A percentile compares a stretch with the other conserved stretches of the same genome.
Evolutionary conservation across 1,140 invertebrate genomes (phyloP).

Genomic region (Lysiphlebus fabarum): DNA sequence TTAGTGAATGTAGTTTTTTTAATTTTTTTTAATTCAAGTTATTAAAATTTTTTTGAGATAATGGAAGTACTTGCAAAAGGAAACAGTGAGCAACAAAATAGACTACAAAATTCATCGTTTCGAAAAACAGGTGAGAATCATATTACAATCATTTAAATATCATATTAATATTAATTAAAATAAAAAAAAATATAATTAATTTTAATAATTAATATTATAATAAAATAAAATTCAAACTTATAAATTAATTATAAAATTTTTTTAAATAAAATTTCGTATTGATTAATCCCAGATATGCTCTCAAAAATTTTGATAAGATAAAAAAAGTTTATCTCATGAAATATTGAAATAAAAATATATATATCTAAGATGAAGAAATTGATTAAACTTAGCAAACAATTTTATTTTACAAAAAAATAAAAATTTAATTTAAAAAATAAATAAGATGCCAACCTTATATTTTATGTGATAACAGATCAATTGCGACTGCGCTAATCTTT

Average conservation of each 20-base stretch:
- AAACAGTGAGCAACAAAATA: constrained; percentile 32
- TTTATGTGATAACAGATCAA: not conserved
- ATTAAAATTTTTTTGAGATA: constrained; percentile 53
- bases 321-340: not conserved
- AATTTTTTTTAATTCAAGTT: constrained; percentile 22
- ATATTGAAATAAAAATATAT: too few species aligned
- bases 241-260: not conserved
- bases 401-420: not conserved
- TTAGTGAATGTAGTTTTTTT: not conserved
- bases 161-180: constrained; percentile 22
- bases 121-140: constrained; percentile 42
- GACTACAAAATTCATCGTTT: constrained; percentile 46
- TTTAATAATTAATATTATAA: too few species aligned
- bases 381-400: too few species aligned
- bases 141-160: constrained; percentile 11
- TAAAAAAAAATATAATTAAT: too few species aligned
- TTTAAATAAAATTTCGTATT: not conserved
- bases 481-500: not conserved
- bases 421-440: too few species aligned
- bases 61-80: constrained; percentile 54
- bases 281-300: constrained; percentile 17
- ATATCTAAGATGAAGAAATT: too few species aligned
- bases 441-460: constrained; percentile 1
- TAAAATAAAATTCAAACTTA: not conserved
- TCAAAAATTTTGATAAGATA: not conserved